Evolutionary conservation across 2,888 invertebrate genomes (phyloP).

Genomic region (Sarcophaga rosellei): DNA sequence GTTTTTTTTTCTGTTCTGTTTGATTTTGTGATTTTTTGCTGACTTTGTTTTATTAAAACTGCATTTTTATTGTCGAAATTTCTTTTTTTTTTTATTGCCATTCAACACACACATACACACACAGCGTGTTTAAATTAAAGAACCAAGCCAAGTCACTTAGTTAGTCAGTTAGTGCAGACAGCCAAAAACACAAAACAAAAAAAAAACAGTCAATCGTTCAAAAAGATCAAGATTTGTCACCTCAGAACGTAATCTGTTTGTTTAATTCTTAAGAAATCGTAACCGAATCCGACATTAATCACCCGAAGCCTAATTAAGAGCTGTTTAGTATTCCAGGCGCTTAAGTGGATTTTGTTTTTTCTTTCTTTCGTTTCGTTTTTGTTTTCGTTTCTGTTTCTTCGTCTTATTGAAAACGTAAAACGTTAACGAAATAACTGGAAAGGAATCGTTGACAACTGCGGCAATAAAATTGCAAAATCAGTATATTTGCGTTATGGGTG

Average conservation of each 20-base stretch:
- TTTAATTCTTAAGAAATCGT: conserved; percentile 71
- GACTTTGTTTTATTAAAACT: conserved; percentile 36
- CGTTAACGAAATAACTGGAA: not conserved
- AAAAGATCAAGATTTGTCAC: conserved; percentile 68
- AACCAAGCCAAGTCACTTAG: not conserved
- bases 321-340: conserved; percentile 73
- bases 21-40: conserved; percentile 7
- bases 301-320: conserved; percentile 72
- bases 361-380: not conserved
- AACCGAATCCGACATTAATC: conserved; percentile 73
- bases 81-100: not conserved
- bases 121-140: not conserved
- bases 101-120: not conserved
- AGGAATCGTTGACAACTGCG: not conserved
- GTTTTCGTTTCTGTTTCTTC: conserved; percentile 29
- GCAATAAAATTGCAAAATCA: conserved; percentile 8
- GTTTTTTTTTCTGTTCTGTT: not conserved
- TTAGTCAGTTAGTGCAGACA: not conserved
- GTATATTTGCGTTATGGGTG: not conserved
- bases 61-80: not conserved
- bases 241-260: conserved; percentile 66
- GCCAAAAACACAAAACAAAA: not conserved
- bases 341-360: conserved; percentile 53
- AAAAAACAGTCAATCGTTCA: conserved; percentile 58
- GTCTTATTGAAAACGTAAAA: not conserved